These are phyloP conservation scores for Microplitis mediator DNA, from an alignment of 1,140 invertebrate genomes.

Conservation along the genomic window DNA sequence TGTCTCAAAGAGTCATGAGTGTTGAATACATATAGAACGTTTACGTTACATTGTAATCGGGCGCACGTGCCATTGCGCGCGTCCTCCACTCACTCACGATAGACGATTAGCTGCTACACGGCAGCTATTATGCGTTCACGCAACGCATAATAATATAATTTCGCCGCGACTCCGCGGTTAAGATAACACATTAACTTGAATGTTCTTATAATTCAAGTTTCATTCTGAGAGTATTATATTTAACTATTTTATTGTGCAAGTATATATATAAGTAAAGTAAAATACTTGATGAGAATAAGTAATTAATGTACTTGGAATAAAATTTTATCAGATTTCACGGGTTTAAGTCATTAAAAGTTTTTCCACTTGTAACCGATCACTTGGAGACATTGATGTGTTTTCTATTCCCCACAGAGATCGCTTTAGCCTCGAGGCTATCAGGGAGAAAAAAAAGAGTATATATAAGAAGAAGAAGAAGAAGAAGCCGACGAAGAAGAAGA, in stretches of 20 bases:
- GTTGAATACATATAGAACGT: not conserved
- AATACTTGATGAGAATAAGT: slow-evolving; percentile 1
- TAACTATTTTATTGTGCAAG: no score
- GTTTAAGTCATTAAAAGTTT: slow-evolving; percentile 10
- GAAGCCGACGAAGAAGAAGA: not conserved
- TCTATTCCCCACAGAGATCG: slow-evolving; percentile 10
- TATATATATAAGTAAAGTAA: not conserved
- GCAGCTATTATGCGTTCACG: slow-evolving; percentile 26
- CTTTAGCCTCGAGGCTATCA: not conserved
- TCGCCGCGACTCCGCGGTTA: not conserved
- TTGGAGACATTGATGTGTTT: slow-evolving; percentile 10
- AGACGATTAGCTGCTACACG: slow-evolving; percentile 25
- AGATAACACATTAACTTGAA: slow-evolving; percentile 22
- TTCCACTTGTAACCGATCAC: not conserved
- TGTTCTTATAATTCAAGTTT: slow-evolving; percentile 6
- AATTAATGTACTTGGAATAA: not conserved
- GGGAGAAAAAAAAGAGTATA: not conserved
- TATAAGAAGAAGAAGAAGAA: not conserved
- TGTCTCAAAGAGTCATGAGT: no score
- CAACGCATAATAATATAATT: slow-evolving; percentile 28
- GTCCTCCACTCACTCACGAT: slow-evolving; percentile 1
- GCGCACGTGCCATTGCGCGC: slow-evolving; percentile 24
- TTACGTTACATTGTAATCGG: slow-evolving; percentile 20
- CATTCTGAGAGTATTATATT: not conserved
- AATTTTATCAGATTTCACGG: not conserved